These are phyloP conservation scores for Akabosia matsudoensis DNA, from an alignment of 1,140 invertebrate species.

Conservation along the genomic window DNA sequence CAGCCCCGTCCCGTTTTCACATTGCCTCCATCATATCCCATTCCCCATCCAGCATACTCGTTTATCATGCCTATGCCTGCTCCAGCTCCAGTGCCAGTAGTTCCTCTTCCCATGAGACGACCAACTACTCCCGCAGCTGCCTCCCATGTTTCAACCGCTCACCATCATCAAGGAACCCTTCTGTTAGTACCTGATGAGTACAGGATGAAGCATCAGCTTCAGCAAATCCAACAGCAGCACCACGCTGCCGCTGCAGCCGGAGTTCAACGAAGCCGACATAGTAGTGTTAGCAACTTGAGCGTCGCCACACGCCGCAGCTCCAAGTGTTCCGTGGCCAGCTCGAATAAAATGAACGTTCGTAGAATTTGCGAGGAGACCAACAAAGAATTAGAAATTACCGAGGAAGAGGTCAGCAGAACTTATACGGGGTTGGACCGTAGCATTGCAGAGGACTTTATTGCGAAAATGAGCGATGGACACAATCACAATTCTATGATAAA, in stretches of 20 bases:
- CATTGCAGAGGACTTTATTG: constrained; percentile 65
- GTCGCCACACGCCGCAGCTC: constrained; percentile 3
- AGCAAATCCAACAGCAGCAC: not conserved
- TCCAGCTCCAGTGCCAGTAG: constrained; percentile 6
- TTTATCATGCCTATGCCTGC: constrained; percentile 6
- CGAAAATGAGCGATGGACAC: constrained; percentile 56
- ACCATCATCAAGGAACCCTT: not conserved
- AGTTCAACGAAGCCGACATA: not conserved
- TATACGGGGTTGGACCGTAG: constrained; percentile 63
- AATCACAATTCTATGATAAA: not conserved
- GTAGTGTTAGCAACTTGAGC: constrained; percentile 18
- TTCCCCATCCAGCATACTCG: constrained; percentile 13
- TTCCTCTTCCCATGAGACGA: constrained; percentile 23
- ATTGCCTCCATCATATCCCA: not conserved
- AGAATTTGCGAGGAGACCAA: constrained; percentile 18
- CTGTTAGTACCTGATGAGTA: not conserved
- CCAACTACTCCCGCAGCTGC: not conserved
- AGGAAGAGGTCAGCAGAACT: constrained; percentile 56
- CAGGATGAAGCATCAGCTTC: constrained; percentile 1
- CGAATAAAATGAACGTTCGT: not conserved
- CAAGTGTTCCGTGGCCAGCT: constrained; percentile 18
- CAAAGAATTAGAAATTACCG: constrained; percentile 42
- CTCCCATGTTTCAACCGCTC: not conserved
- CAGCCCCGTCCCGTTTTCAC: not conserved
- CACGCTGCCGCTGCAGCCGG: not conserved